These are phyloP conservation scores for Bolborhynchus lineola DNA, from an alignment of 2,113 vertebrate species.

Conservation along the genomic window DNA sequence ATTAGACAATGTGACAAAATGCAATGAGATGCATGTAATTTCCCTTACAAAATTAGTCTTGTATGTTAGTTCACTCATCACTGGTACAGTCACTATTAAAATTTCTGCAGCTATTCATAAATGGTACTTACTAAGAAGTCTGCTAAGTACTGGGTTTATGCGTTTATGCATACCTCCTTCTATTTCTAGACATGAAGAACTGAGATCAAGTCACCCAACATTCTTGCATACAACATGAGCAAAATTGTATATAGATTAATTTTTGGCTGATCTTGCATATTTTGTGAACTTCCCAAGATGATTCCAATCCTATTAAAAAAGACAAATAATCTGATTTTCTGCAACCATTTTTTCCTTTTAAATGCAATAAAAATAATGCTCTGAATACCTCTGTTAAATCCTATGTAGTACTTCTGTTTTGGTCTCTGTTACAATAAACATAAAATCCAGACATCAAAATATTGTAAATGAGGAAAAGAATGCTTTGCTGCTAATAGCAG, in stretches of 20 bases:
- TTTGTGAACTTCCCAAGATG: not conserved
- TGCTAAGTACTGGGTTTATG: accelerated
- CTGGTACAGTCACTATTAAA: not conserved
- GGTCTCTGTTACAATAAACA: not conserved
- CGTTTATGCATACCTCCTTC: not conserved
- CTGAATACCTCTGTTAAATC: not conserved
- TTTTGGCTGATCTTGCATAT: not conserved
- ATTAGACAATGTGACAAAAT: not conserved
- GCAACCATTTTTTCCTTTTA: not conserved
- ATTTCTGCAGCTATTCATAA: not conserved
- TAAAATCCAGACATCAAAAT: not conserved
- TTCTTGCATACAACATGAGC: not conserved
- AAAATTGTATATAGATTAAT: not conserved
- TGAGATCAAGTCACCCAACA: not conserved
- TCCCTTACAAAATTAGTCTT: not conserved
- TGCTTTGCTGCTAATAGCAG: not conserved
- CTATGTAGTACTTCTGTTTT: not conserved
- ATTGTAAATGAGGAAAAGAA: not conserved
- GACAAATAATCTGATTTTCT: not conserved
- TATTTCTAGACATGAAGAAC: not conserved
- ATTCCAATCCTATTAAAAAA: not conserved
- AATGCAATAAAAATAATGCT: not conserved
- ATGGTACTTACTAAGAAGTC: not conserved
- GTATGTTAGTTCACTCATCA: not conserved
- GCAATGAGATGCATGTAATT: not conserved